Conservation (phyloP, 2,113 vertebrate genomes). For the Coptodon rendalli region DNA sequence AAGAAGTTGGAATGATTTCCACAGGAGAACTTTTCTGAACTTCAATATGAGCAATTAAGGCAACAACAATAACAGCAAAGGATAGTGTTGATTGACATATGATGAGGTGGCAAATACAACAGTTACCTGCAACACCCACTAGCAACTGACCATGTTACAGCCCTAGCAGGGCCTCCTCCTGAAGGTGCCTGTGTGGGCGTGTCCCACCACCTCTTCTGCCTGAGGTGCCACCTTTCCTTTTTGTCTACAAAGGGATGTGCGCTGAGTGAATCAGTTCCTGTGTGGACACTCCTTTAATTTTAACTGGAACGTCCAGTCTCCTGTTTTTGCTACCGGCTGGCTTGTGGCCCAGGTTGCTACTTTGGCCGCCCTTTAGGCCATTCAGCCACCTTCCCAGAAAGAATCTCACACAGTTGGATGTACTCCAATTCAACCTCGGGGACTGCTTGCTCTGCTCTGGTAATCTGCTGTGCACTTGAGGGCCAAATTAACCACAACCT, state of each 20-base stretch:
- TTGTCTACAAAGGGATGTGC: not conserved
- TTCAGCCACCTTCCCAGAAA: not conserved
- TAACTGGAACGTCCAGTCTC: not conserved
- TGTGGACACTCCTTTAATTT: not conserved
- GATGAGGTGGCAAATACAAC: not conserved
- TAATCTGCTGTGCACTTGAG: not conserved
- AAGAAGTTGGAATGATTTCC: not conserved
- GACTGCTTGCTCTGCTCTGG: not conserved
- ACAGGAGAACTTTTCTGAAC: not conserved
- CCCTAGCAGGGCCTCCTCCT: no score
- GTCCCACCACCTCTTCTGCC: no score
- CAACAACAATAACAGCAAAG: not conserved
- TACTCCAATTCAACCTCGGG: not conserved
- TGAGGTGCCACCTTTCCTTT: no score
- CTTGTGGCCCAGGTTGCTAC: not conserved
- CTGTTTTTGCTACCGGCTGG: not conserved
- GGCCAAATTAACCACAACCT: not conserved
- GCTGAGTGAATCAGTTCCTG: not conserved
- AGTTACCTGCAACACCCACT: not conserved
- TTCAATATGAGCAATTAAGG: not conserved
- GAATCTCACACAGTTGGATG: not conserved
- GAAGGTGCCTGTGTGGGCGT: no score
- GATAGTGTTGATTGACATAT: not conserved
- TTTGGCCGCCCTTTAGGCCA: not conserved
- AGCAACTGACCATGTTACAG: accelerated